Conservation (phyloP, 1,140 invertebrate genomes). For the Drosophila kikkawai region DNA sequence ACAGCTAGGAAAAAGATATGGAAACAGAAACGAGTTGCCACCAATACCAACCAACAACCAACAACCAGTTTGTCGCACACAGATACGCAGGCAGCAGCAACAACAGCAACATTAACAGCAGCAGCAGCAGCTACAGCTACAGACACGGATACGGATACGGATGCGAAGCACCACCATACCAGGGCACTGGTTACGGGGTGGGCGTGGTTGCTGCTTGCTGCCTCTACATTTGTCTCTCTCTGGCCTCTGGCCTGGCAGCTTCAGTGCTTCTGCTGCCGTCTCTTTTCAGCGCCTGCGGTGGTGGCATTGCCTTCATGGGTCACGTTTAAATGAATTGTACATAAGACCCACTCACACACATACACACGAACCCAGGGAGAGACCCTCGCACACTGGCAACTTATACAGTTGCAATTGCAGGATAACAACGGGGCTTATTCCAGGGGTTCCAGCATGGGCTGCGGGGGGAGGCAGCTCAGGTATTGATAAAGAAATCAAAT, state of each 20-base stretch:
- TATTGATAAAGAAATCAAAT: slow-evolving; percentile 83
- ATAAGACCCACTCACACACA: slow-evolving; percentile 61
- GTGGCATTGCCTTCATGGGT: slow-evolving; percentile 58
- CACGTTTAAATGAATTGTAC: slow-evolving; percentile 80
- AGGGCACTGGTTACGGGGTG: slow-evolving; percentile 31
- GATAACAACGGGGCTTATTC: slow-evolving; percentile 27
- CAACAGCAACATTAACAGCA: not conserved
- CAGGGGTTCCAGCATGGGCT: not conserved
- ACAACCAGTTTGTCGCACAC: slow-evolving; percentile 49
- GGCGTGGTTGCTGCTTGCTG: slow-evolving; percentile 36
- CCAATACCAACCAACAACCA: slow-evolving; percentile 53
- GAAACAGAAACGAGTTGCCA: slow-evolving; percentile 67
- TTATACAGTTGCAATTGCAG: slow-evolving; percentile 67
- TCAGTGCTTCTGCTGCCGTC: not conserved
- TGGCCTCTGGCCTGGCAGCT: not conserved
- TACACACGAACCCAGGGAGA: not conserved
- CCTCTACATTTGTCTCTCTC: slow-evolving; percentile 43
- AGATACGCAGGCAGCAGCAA: slow-evolving; percentile 19
- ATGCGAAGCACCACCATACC: slow-evolving; percentile 69
- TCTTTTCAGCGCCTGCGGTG: slow-evolving; percentile 52
- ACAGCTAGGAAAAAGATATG: slow-evolving; percentile 31
- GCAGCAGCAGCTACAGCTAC: not conserved
- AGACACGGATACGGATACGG: slow-evolving; percentile 38
- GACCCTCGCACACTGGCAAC: slow-evolving; percentile 6
- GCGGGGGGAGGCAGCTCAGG: slow-evolving; percentile 55